phyloP scores from a whole-genome alignment of 2,113 vertebrate genomes.

The Daubentonia madagascariensis region DNA sequence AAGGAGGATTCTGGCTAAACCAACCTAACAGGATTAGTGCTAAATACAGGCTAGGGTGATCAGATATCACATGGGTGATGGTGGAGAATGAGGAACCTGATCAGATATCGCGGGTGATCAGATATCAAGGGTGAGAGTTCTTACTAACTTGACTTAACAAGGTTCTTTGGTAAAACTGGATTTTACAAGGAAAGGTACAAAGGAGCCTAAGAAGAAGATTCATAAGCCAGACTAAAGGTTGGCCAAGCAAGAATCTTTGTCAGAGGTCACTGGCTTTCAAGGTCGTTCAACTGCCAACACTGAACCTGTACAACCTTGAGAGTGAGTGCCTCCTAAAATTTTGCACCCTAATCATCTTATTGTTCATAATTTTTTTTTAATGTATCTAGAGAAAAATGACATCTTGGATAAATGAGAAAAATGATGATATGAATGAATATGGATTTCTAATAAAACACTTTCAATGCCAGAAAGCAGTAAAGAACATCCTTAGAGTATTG shows the following conservation, averaged over 20 bases:
- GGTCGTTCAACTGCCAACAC: not conserved
- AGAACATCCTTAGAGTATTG: not conserved
- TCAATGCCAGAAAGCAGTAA: not conserved
- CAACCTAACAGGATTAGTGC: not conserved
- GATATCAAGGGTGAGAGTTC: not conserved
- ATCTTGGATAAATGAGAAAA: not conserved
- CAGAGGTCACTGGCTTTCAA: not conserved
- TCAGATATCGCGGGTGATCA: not conserved
- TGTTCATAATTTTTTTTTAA: not conserved
- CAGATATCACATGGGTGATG: not conserved
- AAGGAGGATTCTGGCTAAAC: not conserved
- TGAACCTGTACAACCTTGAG: too few species aligned
- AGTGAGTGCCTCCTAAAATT: not conserved
- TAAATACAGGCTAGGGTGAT: not conserved
- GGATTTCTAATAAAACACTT: conserved; percentile 8
- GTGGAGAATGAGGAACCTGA: not conserved
- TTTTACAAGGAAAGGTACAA: not conserved
- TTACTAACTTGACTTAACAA: not conserved
- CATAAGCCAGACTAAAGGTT: not conserved
- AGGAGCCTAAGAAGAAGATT: not conserved
- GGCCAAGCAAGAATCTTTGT: not conserved
- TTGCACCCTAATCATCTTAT: not conserved
- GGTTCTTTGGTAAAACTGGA: not conserved
- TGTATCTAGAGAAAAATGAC: not conserved
- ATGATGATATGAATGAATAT: not conserved